Evolutionary conservation across 1,140 invertebrate genomes (phyloP).

Genomic region (Geopemphigus sp.): DNA sequence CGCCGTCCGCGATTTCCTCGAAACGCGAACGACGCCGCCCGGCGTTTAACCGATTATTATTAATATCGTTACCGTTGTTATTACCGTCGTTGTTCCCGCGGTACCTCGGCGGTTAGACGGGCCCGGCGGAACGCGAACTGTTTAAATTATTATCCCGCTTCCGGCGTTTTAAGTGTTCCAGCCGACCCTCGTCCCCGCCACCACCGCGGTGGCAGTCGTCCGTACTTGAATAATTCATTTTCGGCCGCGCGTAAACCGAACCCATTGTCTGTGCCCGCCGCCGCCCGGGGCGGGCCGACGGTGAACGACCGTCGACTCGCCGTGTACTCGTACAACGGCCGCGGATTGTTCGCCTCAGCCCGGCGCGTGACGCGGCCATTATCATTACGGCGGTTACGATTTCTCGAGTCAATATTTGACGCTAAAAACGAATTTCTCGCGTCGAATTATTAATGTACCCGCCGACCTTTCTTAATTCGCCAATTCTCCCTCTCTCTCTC

Average conservation of each 20-base stretch:
- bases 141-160: slow-evolving; percentile 49
- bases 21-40: neutral
- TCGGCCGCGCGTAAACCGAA: slow-evolving; percentile 38
- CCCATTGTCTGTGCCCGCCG: slow-evolving; percentile 32
- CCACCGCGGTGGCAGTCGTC: neutral
- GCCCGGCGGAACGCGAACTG: slow-evolving; percentile 39
- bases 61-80: slow-evolving; percentile 17
- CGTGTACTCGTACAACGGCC: neutral
- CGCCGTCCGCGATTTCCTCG: no score
- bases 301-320: no score
- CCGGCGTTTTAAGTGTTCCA: slow-evolving; percentile 48
- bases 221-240: slow-evolving; percentile 48
- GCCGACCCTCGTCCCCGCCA: neutral
- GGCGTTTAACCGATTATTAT: slow-evolving; percentile 11
- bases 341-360: neutral
- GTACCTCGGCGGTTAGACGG: slow-evolving; percentile 40
- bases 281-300: no score
- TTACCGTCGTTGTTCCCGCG: slow-evolving; percentile 27
- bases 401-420: slow-evolving; percentile 47
- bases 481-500: neutral
- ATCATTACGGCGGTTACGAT: slow-evolving; percentile 29
- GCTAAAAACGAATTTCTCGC: slow-evolving; percentile 42
- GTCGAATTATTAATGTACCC: slow-evolving; percentile 45
- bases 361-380: slow-evolving; percentile 5
- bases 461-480: slow-evolving; percentile 23